A percentile compares a stretch with the other conserved stretches of the same genome.
phyloP scores from a whole-genome alignment of 2,888 invertebrate genomes.

The Phengaris arion region DNA sequence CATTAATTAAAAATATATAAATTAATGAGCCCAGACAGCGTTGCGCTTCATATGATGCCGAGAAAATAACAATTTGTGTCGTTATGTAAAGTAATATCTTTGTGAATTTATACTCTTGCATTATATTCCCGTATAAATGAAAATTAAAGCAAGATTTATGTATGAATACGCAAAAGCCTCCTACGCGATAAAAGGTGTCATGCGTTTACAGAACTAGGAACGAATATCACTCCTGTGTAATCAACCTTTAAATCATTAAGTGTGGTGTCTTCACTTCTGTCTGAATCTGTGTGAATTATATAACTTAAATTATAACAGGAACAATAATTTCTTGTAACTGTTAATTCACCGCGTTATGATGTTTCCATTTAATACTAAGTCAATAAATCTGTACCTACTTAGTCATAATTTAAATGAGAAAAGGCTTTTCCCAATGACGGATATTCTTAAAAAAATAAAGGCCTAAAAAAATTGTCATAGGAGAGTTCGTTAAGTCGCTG shows the following conservation, averaged over 20 bases:
- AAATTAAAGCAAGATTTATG: constrained; percentile 28
- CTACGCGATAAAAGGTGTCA: constrained; percentile 27
- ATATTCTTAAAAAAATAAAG: too few species aligned
- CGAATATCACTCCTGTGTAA: constrained; percentile 12
- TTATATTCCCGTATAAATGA: constrained; percentile 22
- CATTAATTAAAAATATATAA: constrained; percentile 77
- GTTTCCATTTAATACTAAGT: not conserved
- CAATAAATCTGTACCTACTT: too few species aligned
- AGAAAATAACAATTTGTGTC: constrained; percentile 40
- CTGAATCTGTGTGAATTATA: constrained; percentile 1
- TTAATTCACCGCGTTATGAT: not conserved
- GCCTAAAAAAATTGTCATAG: too few species aligned
- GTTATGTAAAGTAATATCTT: constrained; percentile 15
- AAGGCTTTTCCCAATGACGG: too few species aligned
- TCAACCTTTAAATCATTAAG: constrained; percentile 20
- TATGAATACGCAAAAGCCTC: constrained; percentile 17
- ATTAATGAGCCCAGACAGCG: constrained; percentile 51
- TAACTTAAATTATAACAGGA: constrained; percentile 7
- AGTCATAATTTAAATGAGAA: too few species aligned
- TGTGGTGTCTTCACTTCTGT: not conserved
- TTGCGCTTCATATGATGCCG: constrained; percentile 41
- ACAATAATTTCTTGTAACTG: not conserved
- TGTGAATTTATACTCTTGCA: constrained; percentile 20
- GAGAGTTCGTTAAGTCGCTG: too few species aligned
- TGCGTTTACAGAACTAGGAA: constrained; percentile 19